phyloP scores from a whole-genome alignment of 2,888 invertebrate genomes.

The Drosophila paracracens region DNA sequence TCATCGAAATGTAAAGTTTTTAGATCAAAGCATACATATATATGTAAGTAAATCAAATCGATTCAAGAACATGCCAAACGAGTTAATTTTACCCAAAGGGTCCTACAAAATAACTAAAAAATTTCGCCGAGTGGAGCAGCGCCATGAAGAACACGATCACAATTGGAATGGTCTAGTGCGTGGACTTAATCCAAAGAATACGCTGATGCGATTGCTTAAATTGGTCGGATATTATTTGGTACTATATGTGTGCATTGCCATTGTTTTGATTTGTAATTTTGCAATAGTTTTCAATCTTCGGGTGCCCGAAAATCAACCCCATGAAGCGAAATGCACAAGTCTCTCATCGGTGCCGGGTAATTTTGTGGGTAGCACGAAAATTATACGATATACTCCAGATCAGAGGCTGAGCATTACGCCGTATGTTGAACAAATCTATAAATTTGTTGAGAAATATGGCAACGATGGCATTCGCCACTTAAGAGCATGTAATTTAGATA shows the following conservation, averaged over 20 bases:
- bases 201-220: not conserved
- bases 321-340: conserved; percentile 37
- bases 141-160: not conserved
- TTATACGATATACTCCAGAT: conserved; percentile 40
- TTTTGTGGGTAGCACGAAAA: conserved; percentile 18
- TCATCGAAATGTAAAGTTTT: not conserved
- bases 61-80: conserved; percentile 46
- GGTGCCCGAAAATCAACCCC: conserved; percentile 19
- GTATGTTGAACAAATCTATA: conserved; percentile 34
- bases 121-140: conserved; percentile 32
- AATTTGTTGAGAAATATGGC: conserved; percentile 37
- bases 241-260: conserved; percentile 19
- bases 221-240: conserved; percentile 28
- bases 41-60: not conserved
- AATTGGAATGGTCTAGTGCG: not conserved
- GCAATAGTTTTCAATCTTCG: conserved; percentile 12
- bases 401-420: not conserved
- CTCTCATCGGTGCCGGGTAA: conserved; percentile 47
- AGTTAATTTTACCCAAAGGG: conserved; percentile 38
- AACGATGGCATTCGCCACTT: conserved; percentile 14
- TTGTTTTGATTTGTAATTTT: conserved; percentile 20
- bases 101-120: conserved; percentile 32
- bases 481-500: conserved; percentile 53
- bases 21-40: conserved; percentile 9
- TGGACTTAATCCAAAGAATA: not conserved